phyloP scores from a whole-genome alignment of 2,113 vertebrate species.

The Haliaeetus leucogaster region DNA sequence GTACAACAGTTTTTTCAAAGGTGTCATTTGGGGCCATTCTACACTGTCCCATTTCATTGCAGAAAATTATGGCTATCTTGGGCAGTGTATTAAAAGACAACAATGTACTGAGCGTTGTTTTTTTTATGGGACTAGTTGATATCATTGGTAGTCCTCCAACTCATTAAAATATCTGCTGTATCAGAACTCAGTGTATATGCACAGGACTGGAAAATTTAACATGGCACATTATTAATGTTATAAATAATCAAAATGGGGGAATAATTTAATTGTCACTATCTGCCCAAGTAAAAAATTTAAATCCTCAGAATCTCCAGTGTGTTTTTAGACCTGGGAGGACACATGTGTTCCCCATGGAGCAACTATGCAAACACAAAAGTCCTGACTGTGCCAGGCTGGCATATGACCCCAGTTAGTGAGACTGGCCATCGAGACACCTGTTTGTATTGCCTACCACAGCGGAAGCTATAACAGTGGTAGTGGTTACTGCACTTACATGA shows the following conservation, averaged over 20 bases:
- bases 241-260: background rate
- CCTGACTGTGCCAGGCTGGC: background rate
- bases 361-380: background rate
- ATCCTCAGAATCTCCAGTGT: background rate
- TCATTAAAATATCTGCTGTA: background rate
- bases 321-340: background rate
- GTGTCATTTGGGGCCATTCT: background rate
- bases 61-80: background rate
- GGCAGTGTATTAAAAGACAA: background rate
- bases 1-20: background rate
- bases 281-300: background rate
- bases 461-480: background rate
- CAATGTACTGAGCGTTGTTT: background rate
- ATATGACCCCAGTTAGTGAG: rapidly evolving
- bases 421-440: rapidly evolving
- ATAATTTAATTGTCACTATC: background rate
- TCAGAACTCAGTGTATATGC: background rate
- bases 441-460: too few species aligned
- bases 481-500: background rate
- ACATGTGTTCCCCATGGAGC: rapidly evolving
- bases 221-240: background rate
- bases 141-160: background rate
- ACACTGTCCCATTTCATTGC: background rate
- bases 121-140: background rate
- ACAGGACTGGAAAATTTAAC: background rate